Base-by-base conservation (phyloP, 2,888 invertebrate species). In the Apodemia mormo region DNA sequence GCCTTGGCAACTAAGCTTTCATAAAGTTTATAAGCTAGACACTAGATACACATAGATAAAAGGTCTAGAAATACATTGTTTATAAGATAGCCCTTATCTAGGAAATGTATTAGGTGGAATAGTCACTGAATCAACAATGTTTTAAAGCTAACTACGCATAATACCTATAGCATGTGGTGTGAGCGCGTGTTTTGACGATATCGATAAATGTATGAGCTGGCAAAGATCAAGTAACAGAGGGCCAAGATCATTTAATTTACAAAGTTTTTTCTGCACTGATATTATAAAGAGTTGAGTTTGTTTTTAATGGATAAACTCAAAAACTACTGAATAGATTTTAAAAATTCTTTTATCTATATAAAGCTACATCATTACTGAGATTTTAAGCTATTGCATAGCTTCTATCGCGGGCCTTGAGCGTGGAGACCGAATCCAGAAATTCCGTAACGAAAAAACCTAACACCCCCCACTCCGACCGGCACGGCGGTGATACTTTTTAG, bases 101-200 rank as follows among this genome's bases (percentile, higher is more conserved):
- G 33, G 58, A 58, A 58, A 30, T 58, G 58, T 64, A 61, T 64
- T 64, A 33, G 14, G 61, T 12, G 14, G 61, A 37, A 64, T n/a
- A n/a, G 61, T 54, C 33, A 33, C 37, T 33, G 61, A 33, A 64
- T 64, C 61, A 64, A 64, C 61, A 61, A n/a, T 33, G 61, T 64
- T 61, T 61, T 14, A 33, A 64, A 64, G 33, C 61, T 37, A 64
- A 64, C 61, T 64, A 64, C 61, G 61, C 61, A 64, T 64, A 37
- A 37, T 64, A 22, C 0, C 22, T 22, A 37, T 14, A 37, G 37
- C 14, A 37, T 14, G 61, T 14, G 30, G 33, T 37, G 61, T 37
- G 33, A 12, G 61, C 61, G 61, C 61, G 37, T 64, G 61, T 64
- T 33, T 64, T 37, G 33, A 64, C 61, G 61, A 64, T 64, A 64